These are phyloP conservation scores for Vollenhovia emeryi DNA, from an alignment of 1,140 invertebrate species.

Conservation along the genomic window DNA sequence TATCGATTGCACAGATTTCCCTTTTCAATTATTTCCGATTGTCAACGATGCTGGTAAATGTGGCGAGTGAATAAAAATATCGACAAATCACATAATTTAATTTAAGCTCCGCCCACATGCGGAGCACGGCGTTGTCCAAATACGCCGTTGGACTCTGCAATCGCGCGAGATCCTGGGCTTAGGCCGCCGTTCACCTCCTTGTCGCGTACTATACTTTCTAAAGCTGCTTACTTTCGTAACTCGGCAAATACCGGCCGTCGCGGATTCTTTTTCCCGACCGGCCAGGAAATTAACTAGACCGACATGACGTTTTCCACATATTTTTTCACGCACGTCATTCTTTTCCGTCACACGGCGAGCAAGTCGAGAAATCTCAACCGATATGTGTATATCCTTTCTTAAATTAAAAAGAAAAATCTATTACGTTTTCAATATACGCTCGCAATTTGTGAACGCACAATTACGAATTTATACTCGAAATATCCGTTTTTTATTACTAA, in stretches of 20 bases:
- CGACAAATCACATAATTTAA: not conserved
- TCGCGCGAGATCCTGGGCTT: constrained; percentile 62
- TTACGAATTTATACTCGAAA: not conserved
- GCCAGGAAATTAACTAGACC: constrained; percentile 13
- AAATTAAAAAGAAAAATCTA: not conserved
- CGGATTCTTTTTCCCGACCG: constrained; percentile 32
- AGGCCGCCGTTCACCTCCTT: constrained; percentile 79
- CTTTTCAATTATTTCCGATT: not conserved
- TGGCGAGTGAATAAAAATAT: not conserved
- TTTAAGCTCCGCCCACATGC: not conserved
- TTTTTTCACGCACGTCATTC: constrained; percentile 1
- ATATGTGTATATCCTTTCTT: not conserved
- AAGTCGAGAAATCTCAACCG: not conserved
- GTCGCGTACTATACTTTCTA: constrained; percentile 83
- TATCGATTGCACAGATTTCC: not conserved
- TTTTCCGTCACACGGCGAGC: not conserved
- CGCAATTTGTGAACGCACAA: not conserved
- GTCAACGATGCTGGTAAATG: not conserved
- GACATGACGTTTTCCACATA: constrained; percentile 25
- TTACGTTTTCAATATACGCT: not conserved
- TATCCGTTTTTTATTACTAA: not conserved
- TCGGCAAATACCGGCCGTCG: constrained; percentile 68
- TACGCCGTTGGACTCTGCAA: constrained; percentile 49
- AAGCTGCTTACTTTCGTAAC: constrained; percentile 85
- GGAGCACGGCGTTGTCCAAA: constrained; percentile 19